Evolutionary conservation across 2,888 invertebrate species (phyloP).

Genomic region (Diadromus collaris): DNA sequence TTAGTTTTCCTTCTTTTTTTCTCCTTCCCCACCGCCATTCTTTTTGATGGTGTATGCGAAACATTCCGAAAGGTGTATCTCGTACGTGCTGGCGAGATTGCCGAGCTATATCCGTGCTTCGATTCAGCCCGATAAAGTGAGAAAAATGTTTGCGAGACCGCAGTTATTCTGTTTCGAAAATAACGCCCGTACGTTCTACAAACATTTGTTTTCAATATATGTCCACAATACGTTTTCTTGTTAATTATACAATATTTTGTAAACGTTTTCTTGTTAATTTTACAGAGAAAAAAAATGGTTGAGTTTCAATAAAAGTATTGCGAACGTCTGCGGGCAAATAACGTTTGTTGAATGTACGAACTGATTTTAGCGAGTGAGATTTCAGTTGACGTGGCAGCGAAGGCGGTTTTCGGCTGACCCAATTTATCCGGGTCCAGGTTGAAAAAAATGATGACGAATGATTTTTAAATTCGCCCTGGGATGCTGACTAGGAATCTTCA

Average conservation of each 20-base stretch:
- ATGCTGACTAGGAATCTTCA: background rate
- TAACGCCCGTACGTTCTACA: background rate
- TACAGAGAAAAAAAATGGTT: background rate
- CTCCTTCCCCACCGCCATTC: too few relatives aligned
- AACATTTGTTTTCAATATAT: background rate
- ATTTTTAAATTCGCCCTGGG: conserved; percentile 17
- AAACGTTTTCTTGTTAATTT: background rate
- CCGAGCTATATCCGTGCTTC: background rate
- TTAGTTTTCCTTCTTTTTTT: background rate
- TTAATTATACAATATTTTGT: background rate
- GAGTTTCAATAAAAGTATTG: too few relatives aligned
- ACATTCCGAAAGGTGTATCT: background rate
- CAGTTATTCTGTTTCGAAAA: background rate
- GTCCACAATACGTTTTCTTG: background rate
- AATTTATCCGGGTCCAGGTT: background rate
- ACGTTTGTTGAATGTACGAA: too few relatives aligned
- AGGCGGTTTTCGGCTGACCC: background rate
- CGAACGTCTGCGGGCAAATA: too few relatives aligned
- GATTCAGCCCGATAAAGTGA: background rate
- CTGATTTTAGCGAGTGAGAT: background rate
- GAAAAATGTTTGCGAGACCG: background rate
- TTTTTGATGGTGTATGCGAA: background rate
- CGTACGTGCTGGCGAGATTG: background rate
- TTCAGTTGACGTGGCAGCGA: background rate
- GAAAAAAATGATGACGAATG: background rate